Percentiles rank a stretch among this genome's conserved stretches.
Evolutionary conservation across 2,797 vertebrate species (phyloP).

Genomic region (Petrocephalus schoutedeni): DNA sequence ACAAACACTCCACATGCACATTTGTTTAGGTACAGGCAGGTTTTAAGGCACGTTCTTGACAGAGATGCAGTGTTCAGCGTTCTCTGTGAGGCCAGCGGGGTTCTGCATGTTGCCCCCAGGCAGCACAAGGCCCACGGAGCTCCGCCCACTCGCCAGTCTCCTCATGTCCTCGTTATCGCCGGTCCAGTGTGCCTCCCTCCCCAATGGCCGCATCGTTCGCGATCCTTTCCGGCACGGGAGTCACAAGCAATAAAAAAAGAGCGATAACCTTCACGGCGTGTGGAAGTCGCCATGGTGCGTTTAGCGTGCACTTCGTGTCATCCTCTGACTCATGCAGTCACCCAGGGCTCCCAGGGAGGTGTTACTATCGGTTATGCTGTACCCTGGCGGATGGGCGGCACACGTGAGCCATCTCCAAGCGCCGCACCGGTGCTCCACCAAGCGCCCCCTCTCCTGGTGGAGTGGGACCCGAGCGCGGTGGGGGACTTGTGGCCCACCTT

Average conservation of each 20-base stretch:
- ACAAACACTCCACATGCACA: not conserved
- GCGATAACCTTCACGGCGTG: not conserved
- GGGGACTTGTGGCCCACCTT: not conserved
- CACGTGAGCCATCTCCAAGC: too few species aligned
- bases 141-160: not conserved
- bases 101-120: not conserved
- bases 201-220: not conserved
- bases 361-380: not conserved
- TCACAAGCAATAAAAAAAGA: constrained; percentile 3
- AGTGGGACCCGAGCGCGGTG: not conserved
- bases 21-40: not conserved
- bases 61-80: not conserved
- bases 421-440: not conserved
- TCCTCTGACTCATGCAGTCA: not conserved
- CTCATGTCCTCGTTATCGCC: not conserved
- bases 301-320: not conserved
- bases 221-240: not conserved
- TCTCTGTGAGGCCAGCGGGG: not conserved
- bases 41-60: not conserved
- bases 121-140: not conserved
- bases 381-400: not conserved
- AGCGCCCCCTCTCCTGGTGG: not conserved
- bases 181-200: not conserved
- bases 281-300: not conserved
- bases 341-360: not conserved